Evolutionary conservation across 2,113 vertebrate species (phyloP).

Genomic region (Myotis davidii): DNA sequence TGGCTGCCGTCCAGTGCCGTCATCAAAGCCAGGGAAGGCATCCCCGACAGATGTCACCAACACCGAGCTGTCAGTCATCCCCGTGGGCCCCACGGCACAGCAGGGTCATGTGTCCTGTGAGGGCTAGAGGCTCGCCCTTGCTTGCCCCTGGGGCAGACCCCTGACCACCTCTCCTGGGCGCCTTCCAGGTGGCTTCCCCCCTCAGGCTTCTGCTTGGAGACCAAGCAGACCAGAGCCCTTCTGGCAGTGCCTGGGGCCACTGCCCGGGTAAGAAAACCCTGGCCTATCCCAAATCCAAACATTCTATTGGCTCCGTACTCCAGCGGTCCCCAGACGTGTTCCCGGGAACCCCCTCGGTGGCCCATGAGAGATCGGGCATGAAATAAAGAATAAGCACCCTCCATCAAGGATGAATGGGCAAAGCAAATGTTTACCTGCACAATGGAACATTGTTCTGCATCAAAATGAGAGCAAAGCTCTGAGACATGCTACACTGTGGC

Average conservation of each 20-base stretch:
- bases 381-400: not conserved
- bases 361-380: not conserved
- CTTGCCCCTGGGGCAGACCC: not conserved
- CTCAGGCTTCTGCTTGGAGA: not conserved
- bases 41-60: conserved; percentile 47
- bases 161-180: not conserved
- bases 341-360: not conserved
- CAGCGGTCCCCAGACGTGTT: not conserved
- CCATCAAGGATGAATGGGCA: not conserved
- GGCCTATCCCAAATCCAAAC: not conserved
- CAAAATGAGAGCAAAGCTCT: not conserved
- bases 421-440: not conserved
- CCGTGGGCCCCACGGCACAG: not conserved
- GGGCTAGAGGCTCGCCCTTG: not conserved
- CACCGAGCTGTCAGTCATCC: conserved; percentile 17
- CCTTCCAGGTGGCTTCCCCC: not conserved
- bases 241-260: not conserved
- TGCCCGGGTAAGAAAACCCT: not conserved
- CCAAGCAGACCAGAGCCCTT: not conserved
- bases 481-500: too few relatives aligned
- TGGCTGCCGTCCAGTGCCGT: conserved; percentile 22
- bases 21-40: conserved; percentile 21
- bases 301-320: not conserved
- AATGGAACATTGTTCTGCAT: not conserved
- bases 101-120: not conserved